phyloP scores from a whole-genome alignment of 2,797 vertebrate species.

The Scolopax bukidnonensis region DNA sequence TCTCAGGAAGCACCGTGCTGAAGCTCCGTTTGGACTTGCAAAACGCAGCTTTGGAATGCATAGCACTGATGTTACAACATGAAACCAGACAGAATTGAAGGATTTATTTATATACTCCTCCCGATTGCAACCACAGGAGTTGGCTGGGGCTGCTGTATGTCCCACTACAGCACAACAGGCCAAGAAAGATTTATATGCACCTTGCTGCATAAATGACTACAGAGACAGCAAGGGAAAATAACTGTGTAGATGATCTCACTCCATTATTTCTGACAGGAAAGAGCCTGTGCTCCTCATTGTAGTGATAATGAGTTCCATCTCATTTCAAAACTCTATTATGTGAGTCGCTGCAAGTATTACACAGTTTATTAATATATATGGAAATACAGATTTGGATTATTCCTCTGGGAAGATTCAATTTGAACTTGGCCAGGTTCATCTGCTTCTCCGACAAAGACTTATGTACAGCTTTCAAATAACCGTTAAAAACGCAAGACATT shows the following conservation, averaged over 20 bases:
- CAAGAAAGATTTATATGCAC: constrained; percentile 35
- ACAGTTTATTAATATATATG: constrained; percentile 64
- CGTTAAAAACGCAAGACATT: not conserved
- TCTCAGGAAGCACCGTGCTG: not conserved
- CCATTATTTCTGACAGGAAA: constrained; percentile 73
- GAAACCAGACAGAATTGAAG: not conserved
- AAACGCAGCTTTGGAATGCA: not conserved
- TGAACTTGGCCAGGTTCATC: constrained; percentile 40
- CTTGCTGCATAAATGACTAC: constrained; percentile 34
- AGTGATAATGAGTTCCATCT: constrained; percentile 60
- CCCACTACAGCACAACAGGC: not conserved
- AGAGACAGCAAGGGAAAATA: constrained; percentile 40
- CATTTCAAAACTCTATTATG: constrained; percentile 59
- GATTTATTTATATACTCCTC: not conserved
- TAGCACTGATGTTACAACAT: not conserved
- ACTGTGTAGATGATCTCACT: constrained; percentile 63
- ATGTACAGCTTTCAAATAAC: not conserved
- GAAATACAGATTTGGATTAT: constrained; percentile 59
- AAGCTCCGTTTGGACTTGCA: not conserved
- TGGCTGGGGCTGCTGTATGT: not conserved
- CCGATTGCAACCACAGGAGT: not conserved
- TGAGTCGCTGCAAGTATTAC: constrained; percentile 32
- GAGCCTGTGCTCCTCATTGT: constrained; percentile 44
- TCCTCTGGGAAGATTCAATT: constrained; percentile 41
- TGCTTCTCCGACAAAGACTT: constrained; percentile 28